Evolutionary conservation across 2,797 vertebrate species (phyloP), one percentile per base, ranked within the genome.

Genomic region (Sebastes ruberrimus): DNA sequence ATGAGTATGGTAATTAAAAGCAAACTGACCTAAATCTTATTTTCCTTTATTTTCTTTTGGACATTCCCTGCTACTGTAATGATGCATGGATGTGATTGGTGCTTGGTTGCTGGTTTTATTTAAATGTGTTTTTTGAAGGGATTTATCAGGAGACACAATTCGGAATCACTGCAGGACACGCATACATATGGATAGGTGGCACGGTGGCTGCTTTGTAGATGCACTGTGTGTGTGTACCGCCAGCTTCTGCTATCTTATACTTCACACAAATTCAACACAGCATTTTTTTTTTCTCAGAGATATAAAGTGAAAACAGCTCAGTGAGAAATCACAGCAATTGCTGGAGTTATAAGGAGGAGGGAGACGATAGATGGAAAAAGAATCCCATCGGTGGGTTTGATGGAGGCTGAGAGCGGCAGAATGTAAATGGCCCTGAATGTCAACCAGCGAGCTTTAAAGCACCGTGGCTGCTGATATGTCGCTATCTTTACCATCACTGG

Each of bases 1-100:
- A 93, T 94, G 93, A 95, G 86, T 78, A 35, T 59, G 73, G 86
- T 95, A 96, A 95, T 96, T 96, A 95, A 95, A 93, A 93, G 90
- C 88, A 94, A 94, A 94, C 92, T 92, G 93, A 92, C 95, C 94
- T 91, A 95, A 87, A 94, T 96, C 71, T 81, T 84, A 62, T 86
- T 88, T 83, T 57, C 28, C 30, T 67, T 75, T 57, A 74, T 78
- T 71, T 76, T 32, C 59, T 56, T 88, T 85, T 81, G 82, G 88
- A 91, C 86, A 88, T 86, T 86, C 78, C 78, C 70, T 16, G 66
- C 79, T 87, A 53, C 61, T 52, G 56, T 49, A 49, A 0, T 49
- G 69, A 73, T 75, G 56, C 57, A 33, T 6, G 74, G 55, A 80
- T 46, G 20, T 56, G 79, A 65, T 74, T 78, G 64, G 55, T 70